Percentiles rank a stretch among this genome's conserved stretches.
These are phyloP conservation scores for Smittia sp. DNA, from an alignment of 2,888 invertebrate genomes.

Conservation along the genomic window DNA sequence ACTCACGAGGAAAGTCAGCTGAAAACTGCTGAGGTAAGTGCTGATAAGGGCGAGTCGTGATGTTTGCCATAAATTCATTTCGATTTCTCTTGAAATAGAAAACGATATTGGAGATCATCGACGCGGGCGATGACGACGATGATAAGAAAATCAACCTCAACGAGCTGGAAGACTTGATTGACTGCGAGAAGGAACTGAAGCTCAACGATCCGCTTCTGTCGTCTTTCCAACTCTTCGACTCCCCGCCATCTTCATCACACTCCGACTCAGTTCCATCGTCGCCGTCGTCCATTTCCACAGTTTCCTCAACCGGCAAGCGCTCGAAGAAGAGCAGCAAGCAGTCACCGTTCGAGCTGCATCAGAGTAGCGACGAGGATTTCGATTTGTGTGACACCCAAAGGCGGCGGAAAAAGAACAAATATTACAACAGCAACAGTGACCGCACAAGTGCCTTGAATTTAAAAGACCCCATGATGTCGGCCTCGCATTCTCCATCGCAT, in stretches of 20 bases:
- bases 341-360: not conserved
- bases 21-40: conserved; percentile 28
- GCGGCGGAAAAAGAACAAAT: conserved; percentile 17
- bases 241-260: conserved; percentile 33
- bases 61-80: conserved; percentile 12
- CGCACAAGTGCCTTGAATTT: conserved; percentile 36
- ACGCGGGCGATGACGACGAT: conserved; percentile 54
- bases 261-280: conserved; percentile 31
- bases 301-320: conserved; percentile 10
- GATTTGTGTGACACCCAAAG: not conserved
- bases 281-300: conserved; percentile 28
- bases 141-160: conserved; percentile 55
- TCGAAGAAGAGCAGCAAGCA: not conserved
- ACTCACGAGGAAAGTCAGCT: conserved; percentile 24
- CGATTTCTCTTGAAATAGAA: not conserved
- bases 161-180: conserved; percentile 60
- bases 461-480: conserved; percentile 37
- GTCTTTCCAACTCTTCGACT: conserved; percentile 23
- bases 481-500: conserved; percentile 40
- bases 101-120: conserved; percentile 30
- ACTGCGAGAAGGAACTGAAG: conserved; percentile 56
- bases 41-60: not conserved
- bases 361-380: conserved; percentile 26
- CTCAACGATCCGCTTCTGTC: conserved; percentile 59
- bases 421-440: conserved; percentile 17